These are phyloP conservation scores for Andrena fulva DNA, from an alignment of 2,888 invertebrate species.

Conservation along the genomic window DNA sequence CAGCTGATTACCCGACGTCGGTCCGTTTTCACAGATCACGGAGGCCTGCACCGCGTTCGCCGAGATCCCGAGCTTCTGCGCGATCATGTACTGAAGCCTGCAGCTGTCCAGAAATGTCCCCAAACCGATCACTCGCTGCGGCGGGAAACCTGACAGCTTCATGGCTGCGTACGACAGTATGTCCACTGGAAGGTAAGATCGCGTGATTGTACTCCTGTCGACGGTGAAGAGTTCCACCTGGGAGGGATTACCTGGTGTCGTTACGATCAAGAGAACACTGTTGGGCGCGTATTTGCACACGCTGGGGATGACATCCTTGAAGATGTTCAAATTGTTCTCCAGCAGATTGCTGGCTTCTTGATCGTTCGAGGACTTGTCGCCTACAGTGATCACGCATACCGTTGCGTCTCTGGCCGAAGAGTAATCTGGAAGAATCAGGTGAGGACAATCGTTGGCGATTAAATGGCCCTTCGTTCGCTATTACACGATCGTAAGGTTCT, in stretches of 20 bases:
- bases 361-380: constrained; percentile 86
- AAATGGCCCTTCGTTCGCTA: neutral
- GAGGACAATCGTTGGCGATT: neutral
- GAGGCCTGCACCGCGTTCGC: constrained; percentile 86
- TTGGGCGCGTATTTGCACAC: constrained; percentile 87
- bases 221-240: neutral
- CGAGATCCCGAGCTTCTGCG: constrained; percentile 85
- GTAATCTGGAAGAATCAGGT: constrained; percentile 84
- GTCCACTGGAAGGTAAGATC: constrained; percentile 84
- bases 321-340: constrained; percentile 87
- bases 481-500: neutral
- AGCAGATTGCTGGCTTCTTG: constrained; percentile 86
- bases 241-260: constrained; percentile 74
- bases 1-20: constrained; percentile 83
- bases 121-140: constrained; percentile 86
- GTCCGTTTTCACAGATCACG: constrained; percentile 87
- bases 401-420: constrained; percentile 86
- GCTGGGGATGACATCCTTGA: constrained; percentile 87
- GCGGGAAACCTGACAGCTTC: constrained; percentile 87
- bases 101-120: constrained; percentile 87
- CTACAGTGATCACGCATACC: constrained; percentile 88
- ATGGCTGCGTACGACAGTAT: constrained; percentile 87
- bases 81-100: constrained; percentile 86
- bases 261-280: constrained; percentile 85
- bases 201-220: neutral